Percentiles rank a stretch among this genome's conserved stretches.
phyloP scores from a whole-genome alignment of 2,797 vertebrate genomes.

The Tapirus indicus region DNA sequence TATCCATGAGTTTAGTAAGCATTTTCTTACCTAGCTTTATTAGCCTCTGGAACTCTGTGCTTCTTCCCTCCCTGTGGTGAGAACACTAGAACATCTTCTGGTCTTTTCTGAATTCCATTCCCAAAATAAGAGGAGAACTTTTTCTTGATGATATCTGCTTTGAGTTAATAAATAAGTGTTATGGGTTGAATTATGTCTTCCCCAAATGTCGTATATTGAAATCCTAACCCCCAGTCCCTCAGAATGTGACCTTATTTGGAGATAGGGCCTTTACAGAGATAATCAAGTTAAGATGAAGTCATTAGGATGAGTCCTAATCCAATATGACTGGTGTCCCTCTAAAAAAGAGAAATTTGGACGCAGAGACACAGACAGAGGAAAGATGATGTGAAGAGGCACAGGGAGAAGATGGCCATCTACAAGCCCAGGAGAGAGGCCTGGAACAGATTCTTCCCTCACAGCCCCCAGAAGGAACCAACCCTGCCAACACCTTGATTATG shows the following conservation, averaged over 20 bases:
- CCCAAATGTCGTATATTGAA: too few species aligned
- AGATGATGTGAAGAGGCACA: background rate
- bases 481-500: too few species aligned
- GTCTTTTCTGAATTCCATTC: background rate
- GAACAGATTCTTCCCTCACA: background rate
- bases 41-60: background rate
- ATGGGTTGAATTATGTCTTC: background rate
- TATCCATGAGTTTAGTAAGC: background rate
- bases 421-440: background rate
- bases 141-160: constrained; percentile 23
- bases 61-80: background rate
- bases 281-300: background rate
- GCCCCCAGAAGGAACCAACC: background rate
- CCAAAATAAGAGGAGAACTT: constrained; percentile 20
- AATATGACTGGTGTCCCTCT: background rate
- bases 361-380: background rate
- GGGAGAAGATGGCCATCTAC: background rate
- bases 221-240: background rate
- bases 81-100: background rate
- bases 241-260: background rate
- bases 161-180: background rate
- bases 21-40: constrained; percentile 59
- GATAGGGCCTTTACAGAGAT: background rate
- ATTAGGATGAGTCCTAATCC: too few species aligned
- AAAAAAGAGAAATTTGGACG: background rate